These are phyloP conservation scores for Chloroceryle aenea DNA, from an alignment of 2,113 vertebrate genomes.

Conservation along the genomic window DNA sequence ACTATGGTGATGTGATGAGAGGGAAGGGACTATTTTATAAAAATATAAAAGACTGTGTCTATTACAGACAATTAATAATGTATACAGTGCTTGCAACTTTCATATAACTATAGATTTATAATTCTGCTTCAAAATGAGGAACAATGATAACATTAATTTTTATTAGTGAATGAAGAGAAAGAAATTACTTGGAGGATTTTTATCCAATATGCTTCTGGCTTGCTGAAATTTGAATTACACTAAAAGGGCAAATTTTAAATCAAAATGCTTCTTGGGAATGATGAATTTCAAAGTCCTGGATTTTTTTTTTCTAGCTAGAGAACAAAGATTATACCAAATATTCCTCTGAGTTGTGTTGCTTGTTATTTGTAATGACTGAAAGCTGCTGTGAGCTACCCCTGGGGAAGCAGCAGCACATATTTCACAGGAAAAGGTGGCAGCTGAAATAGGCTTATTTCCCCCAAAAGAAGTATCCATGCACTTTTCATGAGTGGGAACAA, in stretches of 20 bases:
- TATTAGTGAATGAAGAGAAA: not conserved
- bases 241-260: not conserved
- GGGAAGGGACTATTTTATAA: not conserved
- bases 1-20: not conserved
- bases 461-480: not conserved
- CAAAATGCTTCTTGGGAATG: not conserved
- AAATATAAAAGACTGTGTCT: not conserved
- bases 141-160: not conserved
- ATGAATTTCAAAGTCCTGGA: not conserved
- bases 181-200: not conserved
- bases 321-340: not conserved
- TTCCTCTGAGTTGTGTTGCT: not conserved
- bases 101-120: not conserved
- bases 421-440: not conserved
- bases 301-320: not conserved
- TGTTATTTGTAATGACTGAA: not conserved
- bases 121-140: not conserved
- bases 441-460: not conserved
- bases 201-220: not conserved
- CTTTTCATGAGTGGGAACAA: not conserved
- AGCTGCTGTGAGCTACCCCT: not conserved
- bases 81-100: not conserved
- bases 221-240: not conserved
- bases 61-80: constrained; percentile 9
- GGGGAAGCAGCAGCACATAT: not conserved